phyloP scores from a whole-genome alignment of 2,797 vertebrate species.

The Buphagus erythrorhynchus region DNA sequence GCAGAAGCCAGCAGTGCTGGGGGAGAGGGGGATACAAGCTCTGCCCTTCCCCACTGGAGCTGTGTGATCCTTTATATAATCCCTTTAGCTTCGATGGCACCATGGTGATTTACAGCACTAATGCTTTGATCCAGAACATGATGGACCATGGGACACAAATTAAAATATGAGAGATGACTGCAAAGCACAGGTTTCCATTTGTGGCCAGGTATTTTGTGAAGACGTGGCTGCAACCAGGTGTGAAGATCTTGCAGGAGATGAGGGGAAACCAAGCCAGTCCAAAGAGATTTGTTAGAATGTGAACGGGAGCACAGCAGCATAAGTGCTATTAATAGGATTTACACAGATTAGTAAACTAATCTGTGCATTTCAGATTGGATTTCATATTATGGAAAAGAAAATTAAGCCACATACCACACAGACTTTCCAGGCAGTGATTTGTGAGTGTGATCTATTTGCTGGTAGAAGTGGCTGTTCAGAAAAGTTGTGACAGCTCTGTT shows the following conservation, averaged over 20 bases:
- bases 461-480: neutral
- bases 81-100: conserved; percentile 27
- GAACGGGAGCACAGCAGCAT: conserved; percentile 4
- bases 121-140: conserved; percentile 16
- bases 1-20: accelerated
- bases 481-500: neutral
- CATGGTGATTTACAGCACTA: neutral
- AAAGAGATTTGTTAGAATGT: conserved; percentile 20
- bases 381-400: conserved; percentile 61
- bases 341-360: conserved; percentile 64
- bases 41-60: neutral
- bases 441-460: neutral
- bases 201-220: neutral
- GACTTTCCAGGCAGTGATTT: conserved; percentile 23
- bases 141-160: neutral
- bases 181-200: conserved; percentile 8
- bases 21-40: neutral
- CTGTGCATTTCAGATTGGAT: conserved; percentile 64
- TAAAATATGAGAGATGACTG: neutral
- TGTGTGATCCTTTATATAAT: neutral
- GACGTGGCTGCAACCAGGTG: neutral
- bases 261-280: neutral
- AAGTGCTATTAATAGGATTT: conserved; percentile 67
- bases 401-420: conserved; percentile 32
- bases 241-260: neutral